phyloP scores from a whole-genome alignment of 2,888 invertebrate species.

The Argyresthia goedartella region DNA sequence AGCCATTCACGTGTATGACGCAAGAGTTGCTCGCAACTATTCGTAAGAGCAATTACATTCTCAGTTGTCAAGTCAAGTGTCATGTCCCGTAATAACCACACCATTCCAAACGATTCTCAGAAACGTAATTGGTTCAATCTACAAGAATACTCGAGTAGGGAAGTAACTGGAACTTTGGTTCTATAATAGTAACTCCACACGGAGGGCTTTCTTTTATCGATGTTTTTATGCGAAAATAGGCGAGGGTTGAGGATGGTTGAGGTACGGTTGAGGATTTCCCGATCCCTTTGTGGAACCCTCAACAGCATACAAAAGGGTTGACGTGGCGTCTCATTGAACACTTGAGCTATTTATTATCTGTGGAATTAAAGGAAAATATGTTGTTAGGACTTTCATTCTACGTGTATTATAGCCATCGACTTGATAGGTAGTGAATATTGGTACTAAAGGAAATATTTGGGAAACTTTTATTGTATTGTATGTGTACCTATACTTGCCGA shows the following conservation, averaged over 20 bases:
- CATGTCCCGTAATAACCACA: no score
- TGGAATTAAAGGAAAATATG: not conserved
- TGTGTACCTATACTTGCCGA: no score
- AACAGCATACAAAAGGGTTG: constrained; percentile 40
- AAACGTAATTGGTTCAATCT: not conserved
- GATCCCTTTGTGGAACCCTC: constrained; percentile 30
- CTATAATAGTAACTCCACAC: constrained; percentile 25
- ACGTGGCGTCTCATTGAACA: constrained; percentile 23
- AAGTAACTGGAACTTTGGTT: not conserved
- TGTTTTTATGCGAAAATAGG: constrained; percentile 39
- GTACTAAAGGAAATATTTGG: no score
- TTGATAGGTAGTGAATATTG: no score
- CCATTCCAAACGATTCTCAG: not conserved
- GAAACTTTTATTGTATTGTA: no score
- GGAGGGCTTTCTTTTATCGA: constrained; percentile 34
- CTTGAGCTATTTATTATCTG: constrained; percentile 3
- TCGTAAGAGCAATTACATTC: no score
- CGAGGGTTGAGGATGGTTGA: constrained; percentile 26
- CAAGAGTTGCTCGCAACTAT: not conserved
- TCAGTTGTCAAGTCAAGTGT: no score
- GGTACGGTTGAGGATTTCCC: constrained; percentile 25
- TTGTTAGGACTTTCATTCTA: not conserved
- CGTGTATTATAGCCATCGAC: no score
- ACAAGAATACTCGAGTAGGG: not conserved
- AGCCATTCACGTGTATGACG: not conserved